A percentile compares a stretch with the other conserved stretches of the same genome.
These are phyloP conservation scores for Amiota communis DNA, from an alignment of 2,888 invertebrate species.

Conservation along the genomic window DNA sequence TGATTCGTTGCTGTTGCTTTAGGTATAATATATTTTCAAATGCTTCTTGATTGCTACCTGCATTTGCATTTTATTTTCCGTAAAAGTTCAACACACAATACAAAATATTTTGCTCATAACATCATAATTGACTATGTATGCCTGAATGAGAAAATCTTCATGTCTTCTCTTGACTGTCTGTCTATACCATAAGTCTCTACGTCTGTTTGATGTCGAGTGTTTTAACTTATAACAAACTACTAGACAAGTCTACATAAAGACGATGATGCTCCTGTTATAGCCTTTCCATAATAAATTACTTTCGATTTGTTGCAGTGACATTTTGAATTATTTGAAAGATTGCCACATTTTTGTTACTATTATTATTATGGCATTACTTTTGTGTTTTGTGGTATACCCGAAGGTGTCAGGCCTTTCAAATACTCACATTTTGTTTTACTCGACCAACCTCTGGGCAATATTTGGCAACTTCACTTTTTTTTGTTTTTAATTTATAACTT, in stretches of 20 bases:
- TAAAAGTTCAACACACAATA: not conserved
- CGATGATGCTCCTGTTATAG: not conserved
- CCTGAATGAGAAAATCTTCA: slow-evolving; percentile 25
- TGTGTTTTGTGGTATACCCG: not conserved
- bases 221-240: not conserved
- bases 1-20: not conserved
- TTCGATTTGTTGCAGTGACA: slow-evolving; percentile 62
- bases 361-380: slow-evolving; percentile 16
- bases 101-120: slow-evolving; percentile 35
- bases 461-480: slow-evolving; percentile 1
- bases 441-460: not conserved
- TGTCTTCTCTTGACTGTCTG: not conserved
- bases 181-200: not conserved
- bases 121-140: slow-evolving; percentile 33
- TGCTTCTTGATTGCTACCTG: slow-evolving; percentile 45
- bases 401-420: not conserved
- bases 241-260: not conserved
- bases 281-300: slow-evolving; percentile 47
- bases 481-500: not conserved
- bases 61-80: slow-evolving; percentile 21
- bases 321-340: slow-evolving; percentile 62
- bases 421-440: too few relatives aligned
- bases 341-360: not conserved
- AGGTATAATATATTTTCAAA: not conserved
- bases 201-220: not conserved